A percentile compares a stretch with the other conserved stretches of the same genome.
Evolutionary conservation across 92 coral and sea anemone species (phyloP).

Genomic region (Hydrozoanthus gracilis): DNA sequence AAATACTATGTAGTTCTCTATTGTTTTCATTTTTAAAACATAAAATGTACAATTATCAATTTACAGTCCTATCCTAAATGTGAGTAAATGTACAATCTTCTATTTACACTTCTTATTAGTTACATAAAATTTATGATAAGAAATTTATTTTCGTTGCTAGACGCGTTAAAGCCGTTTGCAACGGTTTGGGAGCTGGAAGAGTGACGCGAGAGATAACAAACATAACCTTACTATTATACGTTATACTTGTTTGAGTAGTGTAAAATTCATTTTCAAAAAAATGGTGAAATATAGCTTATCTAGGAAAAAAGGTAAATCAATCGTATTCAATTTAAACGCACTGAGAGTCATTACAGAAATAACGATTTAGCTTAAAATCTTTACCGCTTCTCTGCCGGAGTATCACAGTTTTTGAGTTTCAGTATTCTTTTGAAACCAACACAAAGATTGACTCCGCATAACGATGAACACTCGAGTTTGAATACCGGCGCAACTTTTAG

Average conservation of each 20-base stretch:
- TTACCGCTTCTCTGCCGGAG: neutral
- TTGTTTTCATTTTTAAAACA: constrained; percentile 9
- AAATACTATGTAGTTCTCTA: neutral
- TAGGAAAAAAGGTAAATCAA: neutral
- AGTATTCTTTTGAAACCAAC: neutral
- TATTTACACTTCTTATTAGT: constrained; percentile 44
- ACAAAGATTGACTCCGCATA: neutral
- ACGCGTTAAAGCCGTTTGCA: constrained; percentile 20
- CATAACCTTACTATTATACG: constrained; percentile 4
- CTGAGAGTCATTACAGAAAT: no score
- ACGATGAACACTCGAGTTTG: no score
- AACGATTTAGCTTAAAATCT: no score
- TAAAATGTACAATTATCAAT: constrained; percentile 10
- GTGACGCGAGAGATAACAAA: neutral
- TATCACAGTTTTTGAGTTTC: neutral
- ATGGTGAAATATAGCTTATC: neutral
- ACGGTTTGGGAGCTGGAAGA: neutral
- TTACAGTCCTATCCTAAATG: constrained; percentile 14
- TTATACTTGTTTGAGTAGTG: neutral
- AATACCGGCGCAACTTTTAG: no score
- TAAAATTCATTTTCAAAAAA: neutral
- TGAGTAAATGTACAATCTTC: constrained; percentile 38
- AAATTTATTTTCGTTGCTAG: constrained; percentile 21
- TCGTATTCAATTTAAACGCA: neutral
- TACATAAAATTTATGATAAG: constrained; percentile 23